phyloP scores from a whole-genome alignment of 2,797 vertebrate species.

The Melanotaenia trifasciata region DNA sequence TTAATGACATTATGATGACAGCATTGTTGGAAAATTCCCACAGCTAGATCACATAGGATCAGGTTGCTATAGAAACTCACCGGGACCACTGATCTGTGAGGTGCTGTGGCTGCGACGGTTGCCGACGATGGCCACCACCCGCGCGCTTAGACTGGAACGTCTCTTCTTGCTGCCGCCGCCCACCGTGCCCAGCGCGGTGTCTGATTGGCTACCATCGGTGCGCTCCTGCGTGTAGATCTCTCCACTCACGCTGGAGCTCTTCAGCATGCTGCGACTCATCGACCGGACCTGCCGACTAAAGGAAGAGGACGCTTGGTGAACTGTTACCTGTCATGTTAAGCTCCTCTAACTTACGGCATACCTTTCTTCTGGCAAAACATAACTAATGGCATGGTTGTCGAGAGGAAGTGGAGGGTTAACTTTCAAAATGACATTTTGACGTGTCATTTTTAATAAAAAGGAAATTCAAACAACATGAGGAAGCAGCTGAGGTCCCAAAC shows the following conservation, averaged over 20 bases:
- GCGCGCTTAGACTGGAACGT: conserved; percentile 94
- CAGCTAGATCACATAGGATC: neutral
- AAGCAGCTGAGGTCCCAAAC: conserved; percentile 1
- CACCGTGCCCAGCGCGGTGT: conserved; percentile 94
- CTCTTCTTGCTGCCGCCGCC: conserved; percentile 93
- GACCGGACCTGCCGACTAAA: conserved; percentile 91
- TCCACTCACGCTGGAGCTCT: conserved; percentile 96
- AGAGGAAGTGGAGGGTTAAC: neutral
- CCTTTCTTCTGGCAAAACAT: conserved; percentile 23
- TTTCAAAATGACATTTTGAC: conserved; percentile 7
- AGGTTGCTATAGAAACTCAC: conserved; percentile 49
- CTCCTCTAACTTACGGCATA: conserved; percentile 25
- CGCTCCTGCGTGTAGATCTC: conserved; percentile 95
- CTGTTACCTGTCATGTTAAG: neutral
- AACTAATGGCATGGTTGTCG: neutral
- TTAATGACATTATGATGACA: no score
- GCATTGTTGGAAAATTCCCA: neutral
- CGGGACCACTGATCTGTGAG: conserved; percentile 93
- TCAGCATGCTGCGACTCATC: conserved; percentile 91
- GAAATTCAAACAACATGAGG: neutral
- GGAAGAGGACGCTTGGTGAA: conserved; percentile 15
- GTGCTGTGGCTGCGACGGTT: conserved; percentile 96
- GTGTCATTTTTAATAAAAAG: conserved; percentile 36
- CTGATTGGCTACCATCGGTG: conserved; percentile 97
- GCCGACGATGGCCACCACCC: conserved; percentile 94